phyloP scores from a whole-genome alignment of 2,888 invertebrate genomes.

The Acronicta aceris region DNA sequence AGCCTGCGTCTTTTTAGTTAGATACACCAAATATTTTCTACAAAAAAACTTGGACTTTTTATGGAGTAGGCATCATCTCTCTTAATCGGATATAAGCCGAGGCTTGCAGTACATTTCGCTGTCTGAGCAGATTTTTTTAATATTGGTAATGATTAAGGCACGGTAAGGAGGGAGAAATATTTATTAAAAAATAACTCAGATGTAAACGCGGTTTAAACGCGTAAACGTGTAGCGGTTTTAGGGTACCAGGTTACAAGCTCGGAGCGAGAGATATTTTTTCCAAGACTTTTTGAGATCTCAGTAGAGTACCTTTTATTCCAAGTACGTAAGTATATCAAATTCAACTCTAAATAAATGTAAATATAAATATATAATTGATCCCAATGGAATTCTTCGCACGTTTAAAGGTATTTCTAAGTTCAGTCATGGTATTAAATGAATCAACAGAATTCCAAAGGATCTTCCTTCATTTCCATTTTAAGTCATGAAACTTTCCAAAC shows the following conservation, averaged over 20 bases:
- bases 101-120: slow-evolving; percentile 27
- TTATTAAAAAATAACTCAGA: slow-evolving; percentile 77
- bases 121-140: slow-evolving; percentile 60
- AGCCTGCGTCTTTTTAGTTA: too few species aligned
- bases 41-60: background rate
- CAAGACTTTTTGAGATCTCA: background rate
- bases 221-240: slow-evolving; percentile 45
- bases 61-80: slow-evolving; percentile 22
- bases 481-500: too few species aligned
- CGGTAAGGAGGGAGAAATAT: slow-evolving; percentile 54
- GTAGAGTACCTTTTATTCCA: too few species aligned
- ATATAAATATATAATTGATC: too few species aligned
- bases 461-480: too few species aligned
- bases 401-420: too few species aligned
- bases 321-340: too few species aligned
- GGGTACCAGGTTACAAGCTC: slow-evolving; percentile 7
- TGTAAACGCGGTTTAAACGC: slow-evolving; percentile 63
- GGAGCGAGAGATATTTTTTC: slow-evolving; percentile 1
- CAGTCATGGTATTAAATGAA: too few species aligned
- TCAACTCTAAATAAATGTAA: too few species aligned
- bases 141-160: slow-evolving; percentile 70
- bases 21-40: too few species aligned
- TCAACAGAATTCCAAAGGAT: too few species aligned
- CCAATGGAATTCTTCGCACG: too few species aligned
- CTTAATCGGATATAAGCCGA: slow-evolving; percentile 27